A percentile compares a stretch with the other conserved stretches of the same genome.
Evolutionary conservation across 2,797 vertebrate species (phyloP).

Genomic region (Rhinichthys osculus): DNA sequence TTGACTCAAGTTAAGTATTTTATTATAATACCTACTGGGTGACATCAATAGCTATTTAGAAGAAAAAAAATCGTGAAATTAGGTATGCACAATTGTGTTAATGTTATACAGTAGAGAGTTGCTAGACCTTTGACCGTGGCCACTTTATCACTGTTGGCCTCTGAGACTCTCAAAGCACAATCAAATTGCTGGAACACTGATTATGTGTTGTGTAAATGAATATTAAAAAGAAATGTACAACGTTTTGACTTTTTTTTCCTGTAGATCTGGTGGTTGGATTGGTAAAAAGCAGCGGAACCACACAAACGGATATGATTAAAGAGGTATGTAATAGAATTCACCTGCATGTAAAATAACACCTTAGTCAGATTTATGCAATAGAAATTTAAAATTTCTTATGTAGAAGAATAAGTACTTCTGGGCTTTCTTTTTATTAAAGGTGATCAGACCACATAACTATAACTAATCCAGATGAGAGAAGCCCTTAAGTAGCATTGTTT

Average conservation of each 20-base stretch:
- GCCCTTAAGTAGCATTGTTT: neutral
- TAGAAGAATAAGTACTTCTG: neutral
- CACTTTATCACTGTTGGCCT: neutral
- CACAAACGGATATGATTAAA: constrained; percentile 28
- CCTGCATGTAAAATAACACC: neutral
- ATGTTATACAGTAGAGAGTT: neutral
- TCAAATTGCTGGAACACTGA: neutral
- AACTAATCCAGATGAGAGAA: neutral
- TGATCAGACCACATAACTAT: neutral
- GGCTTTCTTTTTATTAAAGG: neutral
- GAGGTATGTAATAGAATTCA: constrained; percentile 52
- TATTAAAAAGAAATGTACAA: neutral
- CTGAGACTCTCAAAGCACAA: neutral
- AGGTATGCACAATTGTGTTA: neutral
- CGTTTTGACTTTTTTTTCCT: neutral
- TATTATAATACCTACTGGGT: neutral
- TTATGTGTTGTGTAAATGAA: neutral
- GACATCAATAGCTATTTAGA: neutral
- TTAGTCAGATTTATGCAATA: neutral
- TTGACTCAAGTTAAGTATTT: neutral
- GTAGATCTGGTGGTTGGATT: constrained; percentile 57
- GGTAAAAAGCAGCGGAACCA: neutral
- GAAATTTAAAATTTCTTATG: neutral
- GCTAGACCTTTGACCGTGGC: neutral
- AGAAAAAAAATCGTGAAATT: neutral